Conservation (phyloP, 2,113 vertebrate species). For the Xyrauchen texanus region DNA sequence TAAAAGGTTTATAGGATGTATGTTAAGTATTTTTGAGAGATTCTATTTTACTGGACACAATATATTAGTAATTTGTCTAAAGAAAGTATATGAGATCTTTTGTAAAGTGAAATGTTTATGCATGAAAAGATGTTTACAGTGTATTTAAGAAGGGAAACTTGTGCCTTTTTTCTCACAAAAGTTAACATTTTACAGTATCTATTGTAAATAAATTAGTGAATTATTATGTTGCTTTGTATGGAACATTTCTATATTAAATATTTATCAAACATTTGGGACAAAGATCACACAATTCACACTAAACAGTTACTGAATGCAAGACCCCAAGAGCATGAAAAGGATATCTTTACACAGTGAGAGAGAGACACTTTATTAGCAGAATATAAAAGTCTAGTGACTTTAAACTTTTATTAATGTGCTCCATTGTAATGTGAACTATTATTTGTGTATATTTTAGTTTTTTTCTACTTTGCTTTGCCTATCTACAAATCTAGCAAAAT, state of each 20-base stretch:
- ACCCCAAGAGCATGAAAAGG: no score
- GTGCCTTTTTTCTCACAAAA: slow-evolving; percentile 97
- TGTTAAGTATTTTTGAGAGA: slow-evolving; percentile 99
- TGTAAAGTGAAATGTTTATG: slow-evolving; percentile 99
- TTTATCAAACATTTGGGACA: slow-evolving; percentile 46
- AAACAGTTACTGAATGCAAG: slow-evolving; percentile 9
- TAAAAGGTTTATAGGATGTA: slow-evolving; percentile 95
- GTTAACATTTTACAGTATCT: slow-evolving; percentile 94
- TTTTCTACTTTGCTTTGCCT: slow-evolving; percentile 46
- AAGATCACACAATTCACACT: slow-evolving; percentile 11
- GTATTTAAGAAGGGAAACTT: slow-evolving; percentile 99
- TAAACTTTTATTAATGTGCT: slow-evolving; percentile 60
- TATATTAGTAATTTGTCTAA: slow-evolving; percentile 99
- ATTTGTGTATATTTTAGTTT: slow-evolving; percentile 31
- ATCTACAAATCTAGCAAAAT: neutral
- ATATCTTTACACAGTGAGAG: slow-evolving; percentile 46
- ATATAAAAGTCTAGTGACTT: slow-evolving; percentile 69
- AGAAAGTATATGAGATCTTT: slow-evolving; percentile 82
- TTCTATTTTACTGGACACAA: slow-evolving; percentile 99
- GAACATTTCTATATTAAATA: slow-evolving; percentile 83
- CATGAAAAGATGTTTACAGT: slow-evolving; percentile 99
- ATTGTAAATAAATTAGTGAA: slow-evolving; percentile 94
- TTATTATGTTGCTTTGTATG: slow-evolving; percentile 84
- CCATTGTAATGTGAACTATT: slow-evolving; percentile 58
- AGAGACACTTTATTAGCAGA: slow-evolving; percentile 74